Base-by-base conservation (phyloP, 1,140 invertebrate species). In the Trachymyrmex cornetzi region DNA sequence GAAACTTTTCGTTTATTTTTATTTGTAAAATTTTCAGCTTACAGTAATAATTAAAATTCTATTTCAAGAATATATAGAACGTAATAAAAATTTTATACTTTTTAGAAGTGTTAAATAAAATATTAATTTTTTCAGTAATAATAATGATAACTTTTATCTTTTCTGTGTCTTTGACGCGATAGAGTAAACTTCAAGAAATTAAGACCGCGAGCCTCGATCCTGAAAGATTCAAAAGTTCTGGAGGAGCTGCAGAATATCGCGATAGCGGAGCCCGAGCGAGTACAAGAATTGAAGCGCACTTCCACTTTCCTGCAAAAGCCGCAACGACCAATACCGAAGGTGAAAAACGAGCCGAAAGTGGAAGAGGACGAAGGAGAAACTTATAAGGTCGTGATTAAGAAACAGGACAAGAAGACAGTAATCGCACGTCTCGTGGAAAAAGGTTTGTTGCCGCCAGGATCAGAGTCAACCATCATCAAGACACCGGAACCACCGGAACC, bases 291-390 rank as follows among this genome's bases (percentile, higher is more conserved):
- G 22, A 96, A 95, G 64, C 97, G 96, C 80, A 97, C 96, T 92
- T 97, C 97, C n/a, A 97, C 97, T 16, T 97, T 97, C 90, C 92
- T 97, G 55, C 96, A 97, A 91, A 97, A 97, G 87, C 97, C 97
- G 1, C 95, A 96, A 87, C 95, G 97, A 30, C 96, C 97, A 0
- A 95, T 96, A 53, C 97, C 97, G 0, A 95, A 93, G 79, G 94
- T 95, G 2, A 94, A 92, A 57, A 77, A 90, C 53, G 89, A 94
- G 66, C 87, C 91, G 55, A 87, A 92, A 2, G 86, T 90, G 19
- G 91, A 92, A 81, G 89, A 90, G 16, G 59, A 63, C n/a, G 89
- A 89, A 24, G 69, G 34, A 3, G 94, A 94, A 38, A 92, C 93
- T 0, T 96, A 96, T 85, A 94, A 82, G 86, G 95, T 96, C 5